Evolutionary conservation across 2,113 vertebrate genomes (phyloP).

Genomic region (Lophotis ruficrista): DNA sequence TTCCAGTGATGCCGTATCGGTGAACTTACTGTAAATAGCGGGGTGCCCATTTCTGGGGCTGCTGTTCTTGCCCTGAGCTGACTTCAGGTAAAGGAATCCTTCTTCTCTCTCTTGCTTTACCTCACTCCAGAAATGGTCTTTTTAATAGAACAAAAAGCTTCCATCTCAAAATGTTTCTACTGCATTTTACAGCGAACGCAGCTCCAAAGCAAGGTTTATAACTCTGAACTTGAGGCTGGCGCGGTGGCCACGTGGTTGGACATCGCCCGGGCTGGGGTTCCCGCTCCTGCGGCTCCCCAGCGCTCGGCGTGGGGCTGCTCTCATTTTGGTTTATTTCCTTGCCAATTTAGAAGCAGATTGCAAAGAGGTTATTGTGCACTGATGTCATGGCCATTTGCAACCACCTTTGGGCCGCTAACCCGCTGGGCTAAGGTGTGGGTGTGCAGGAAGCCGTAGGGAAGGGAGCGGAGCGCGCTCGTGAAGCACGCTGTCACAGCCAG

Average conservation of each 20-base stretch:
- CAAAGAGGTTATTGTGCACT: background rate
- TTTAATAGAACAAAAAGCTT: background rate
- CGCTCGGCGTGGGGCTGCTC: background rate
- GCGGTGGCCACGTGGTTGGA: rapidly evolving
- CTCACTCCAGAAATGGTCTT: background rate
- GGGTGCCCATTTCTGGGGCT: background rate
- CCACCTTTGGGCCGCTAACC: background rate
- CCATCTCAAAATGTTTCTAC: rapidly evolving
- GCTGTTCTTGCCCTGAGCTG: background rate
- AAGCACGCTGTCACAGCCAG: background rate
- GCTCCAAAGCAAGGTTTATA: background rate
- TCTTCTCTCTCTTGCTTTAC: too few relatives aligned
- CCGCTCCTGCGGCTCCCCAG: background rate
- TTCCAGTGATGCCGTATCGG: background rate
- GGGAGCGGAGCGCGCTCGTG: rapidly evolving
- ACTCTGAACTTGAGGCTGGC: background rate
- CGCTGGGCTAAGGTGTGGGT: background rate
- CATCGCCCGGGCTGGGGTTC: rapidly evolving
- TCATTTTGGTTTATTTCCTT: background rate
- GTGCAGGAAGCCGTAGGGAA: background rate
- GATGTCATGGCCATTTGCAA: background rate
- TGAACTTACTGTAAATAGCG: background rate
- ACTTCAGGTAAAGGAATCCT: background rate
- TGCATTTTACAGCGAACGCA: rapidly evolving
- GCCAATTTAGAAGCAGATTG: background rate